Percentiles rank a stretch among this genome's conserved stretches.
These are phyloP conservation scores for Cheilosia urbana DNA, from an alignment of 2,888 invertebrate species.

Conservation along the genomic window DNA sequence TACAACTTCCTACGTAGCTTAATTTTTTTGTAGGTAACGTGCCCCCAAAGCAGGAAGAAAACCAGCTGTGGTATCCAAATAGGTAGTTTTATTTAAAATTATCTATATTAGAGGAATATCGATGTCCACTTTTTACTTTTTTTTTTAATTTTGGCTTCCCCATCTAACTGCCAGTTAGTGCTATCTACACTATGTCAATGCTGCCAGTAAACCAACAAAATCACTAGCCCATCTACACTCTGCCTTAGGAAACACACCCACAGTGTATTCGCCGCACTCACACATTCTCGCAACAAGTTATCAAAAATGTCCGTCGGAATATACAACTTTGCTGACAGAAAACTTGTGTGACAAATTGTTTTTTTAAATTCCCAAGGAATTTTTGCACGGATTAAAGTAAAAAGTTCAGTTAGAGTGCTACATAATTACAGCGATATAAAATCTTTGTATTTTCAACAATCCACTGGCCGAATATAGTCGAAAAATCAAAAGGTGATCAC, in stretches of 20 bases:
- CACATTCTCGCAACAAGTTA: constrained; percentile 74
- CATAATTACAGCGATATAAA: constrained; percentile 25
- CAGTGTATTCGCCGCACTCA: constrained; percentile 63
- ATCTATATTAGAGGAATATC: too few species aligned
- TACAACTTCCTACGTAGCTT: too few species aligned
- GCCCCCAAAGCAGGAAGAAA: too few species aligned
- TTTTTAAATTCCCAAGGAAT: constrained; percentile 55
- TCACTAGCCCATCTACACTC: constrained; percentile 22
- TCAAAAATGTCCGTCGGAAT: constrained; percentile 75
- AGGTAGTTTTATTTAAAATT: too few species aligned
- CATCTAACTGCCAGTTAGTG: too few species aligned
- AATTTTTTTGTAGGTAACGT: too few species aligned
- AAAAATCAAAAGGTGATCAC: constrained; percentile 69
- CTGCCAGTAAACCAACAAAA: constrained; percentile 30
- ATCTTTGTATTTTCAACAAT: constrained; percentile 29
- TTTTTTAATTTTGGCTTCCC: not conserved
- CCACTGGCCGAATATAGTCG: constrained; percentile 37
- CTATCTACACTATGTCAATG: constrained; percentile 27
- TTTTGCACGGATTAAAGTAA: constrained; percentile 44
- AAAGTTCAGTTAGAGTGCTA: constrained; percentile 59
- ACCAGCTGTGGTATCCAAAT: too few species aligned
- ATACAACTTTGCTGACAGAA: constrained; percentile 51
- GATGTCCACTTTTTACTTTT: not conserved
- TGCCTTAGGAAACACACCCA: constrained; percentile 52
- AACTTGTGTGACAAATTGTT: constrained; percentile 70